Evolutionary conservation across 2,797 vertebrate species (phyloP).

Genomic region (Sebastes taczanowskii): DNA sequence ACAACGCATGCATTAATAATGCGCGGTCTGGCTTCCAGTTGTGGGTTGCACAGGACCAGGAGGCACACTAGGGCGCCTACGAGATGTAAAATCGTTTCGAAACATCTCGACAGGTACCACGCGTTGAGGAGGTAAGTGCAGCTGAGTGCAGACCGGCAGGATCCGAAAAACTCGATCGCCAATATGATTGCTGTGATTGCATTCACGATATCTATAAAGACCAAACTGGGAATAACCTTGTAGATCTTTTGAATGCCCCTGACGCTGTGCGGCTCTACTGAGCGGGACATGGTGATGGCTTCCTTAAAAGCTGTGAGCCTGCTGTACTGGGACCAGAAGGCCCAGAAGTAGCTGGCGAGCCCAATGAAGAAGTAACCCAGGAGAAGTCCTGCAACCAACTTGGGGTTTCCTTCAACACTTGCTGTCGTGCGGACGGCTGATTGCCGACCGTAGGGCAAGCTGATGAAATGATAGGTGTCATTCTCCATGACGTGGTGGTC

Average conservation of each 20-base stretch:
- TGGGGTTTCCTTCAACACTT: neutral
- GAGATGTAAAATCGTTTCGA: neutral
- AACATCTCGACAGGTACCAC: neutral
- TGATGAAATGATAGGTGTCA: neutral
- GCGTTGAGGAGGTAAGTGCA: rapidly evolving
- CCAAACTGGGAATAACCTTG: rapidly evolving
- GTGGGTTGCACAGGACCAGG: neutral
- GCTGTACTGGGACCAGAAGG: neutral
- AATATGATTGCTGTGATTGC: neutral
- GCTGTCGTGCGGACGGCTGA: neutral
- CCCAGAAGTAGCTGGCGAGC: neutral
- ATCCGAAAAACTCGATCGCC: neutral
- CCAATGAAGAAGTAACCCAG: neutral
- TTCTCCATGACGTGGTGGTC: neutral
- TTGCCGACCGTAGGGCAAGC: neutral
- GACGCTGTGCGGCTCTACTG: neutral
- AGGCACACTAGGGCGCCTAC: neutral
- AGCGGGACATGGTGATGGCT: neutral
- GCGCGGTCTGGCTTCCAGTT: neutral
- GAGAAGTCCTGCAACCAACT: neutral
- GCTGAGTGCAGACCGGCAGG: neutral
- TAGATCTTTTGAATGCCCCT: neutral
- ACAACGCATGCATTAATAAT: neutral
- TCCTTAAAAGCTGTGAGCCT: neutral
- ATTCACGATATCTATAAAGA: neutral